Evolutionary conservation across 1,140 invertebrate species (phyloP).

Genomic region (Amphibalanus amphitrite): DNA sequence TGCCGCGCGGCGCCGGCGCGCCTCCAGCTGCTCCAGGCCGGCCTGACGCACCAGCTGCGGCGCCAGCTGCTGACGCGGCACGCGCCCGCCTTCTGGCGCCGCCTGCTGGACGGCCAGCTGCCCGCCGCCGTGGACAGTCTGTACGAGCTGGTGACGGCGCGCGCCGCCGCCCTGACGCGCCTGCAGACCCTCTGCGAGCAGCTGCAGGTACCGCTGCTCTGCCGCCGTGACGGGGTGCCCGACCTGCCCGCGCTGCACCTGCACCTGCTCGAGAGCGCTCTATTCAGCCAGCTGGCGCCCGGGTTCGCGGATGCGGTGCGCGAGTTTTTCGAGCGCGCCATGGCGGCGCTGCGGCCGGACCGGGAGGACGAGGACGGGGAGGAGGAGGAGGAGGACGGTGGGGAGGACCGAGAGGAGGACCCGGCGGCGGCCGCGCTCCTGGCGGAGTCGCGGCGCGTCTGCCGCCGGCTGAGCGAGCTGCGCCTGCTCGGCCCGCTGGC

Average conservation of each 20-base stretch:
- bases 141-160: not conserved
- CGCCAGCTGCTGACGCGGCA: not conserved
- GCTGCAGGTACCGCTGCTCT: not conserved
- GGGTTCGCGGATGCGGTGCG: not conserved
- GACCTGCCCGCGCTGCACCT: not conserved
- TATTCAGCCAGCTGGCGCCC: not conserved
- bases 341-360: not conserved
- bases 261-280: not conserved
- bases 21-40: not conserved
- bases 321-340: not conserved
- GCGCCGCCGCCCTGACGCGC: not conserved
- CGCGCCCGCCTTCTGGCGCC: not conserved
- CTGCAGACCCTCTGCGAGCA: not conserved
- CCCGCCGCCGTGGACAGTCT: not conserved
- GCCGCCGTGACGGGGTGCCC: not conserved
- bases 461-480: not conserved
- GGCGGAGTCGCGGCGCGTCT: not conserved
- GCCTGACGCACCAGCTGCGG: not conserved
- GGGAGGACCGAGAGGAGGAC: not conserved
- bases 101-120: not conserved
- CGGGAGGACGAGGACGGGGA: not conserved
- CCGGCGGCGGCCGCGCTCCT: not conserved
- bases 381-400: too few species aligned
- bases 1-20: not conserved
- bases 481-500: not conserved